These are phyloP conservation scores for Zaprionus gabonicus DNA, from an alignment of 1,140 invertebrate genomes.

Conservation along the genomic window DNA sequence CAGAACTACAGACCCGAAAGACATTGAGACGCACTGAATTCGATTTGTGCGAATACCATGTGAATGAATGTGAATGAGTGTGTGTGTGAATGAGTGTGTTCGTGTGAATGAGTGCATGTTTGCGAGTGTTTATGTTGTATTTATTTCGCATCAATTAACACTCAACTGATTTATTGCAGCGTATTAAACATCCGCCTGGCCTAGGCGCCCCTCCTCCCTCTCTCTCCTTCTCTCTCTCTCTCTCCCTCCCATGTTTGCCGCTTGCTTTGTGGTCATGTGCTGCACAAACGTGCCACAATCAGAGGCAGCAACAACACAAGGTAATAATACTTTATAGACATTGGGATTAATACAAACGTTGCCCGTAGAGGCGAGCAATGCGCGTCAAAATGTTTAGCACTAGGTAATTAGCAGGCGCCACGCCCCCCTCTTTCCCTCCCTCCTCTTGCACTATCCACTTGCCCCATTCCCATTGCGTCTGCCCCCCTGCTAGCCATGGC, in stretches of 20 bases:
- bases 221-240: too few relatives aligned
- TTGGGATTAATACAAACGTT: constrained; percentile 43
- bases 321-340: constrained; percentile 16
- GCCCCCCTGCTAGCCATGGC: constrained; percentile 22
- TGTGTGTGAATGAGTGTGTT: background rate
- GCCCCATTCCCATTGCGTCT: background rate
- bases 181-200: constrained; percentile 20
- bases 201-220: background rate
- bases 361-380: constrained; percentile 24
- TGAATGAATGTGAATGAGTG: background rate
- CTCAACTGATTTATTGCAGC: constrained; percentile 39
- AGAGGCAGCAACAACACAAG: constrained; percentile 7
- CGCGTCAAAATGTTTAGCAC: constrained; percentile 67
- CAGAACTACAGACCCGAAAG: background rate
- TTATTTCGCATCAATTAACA: constrained; percentile 43
- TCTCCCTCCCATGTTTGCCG: constrained; percentile 7
- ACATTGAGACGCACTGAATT: background rate
- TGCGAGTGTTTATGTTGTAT: constrained; percentile 25
- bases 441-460: background rate
- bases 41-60: background rate
- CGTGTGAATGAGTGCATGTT: background rate
- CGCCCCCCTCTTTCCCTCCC: background rate
- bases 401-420: constrained; percentile 61
- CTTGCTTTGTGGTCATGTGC: constrained; percentile 45
- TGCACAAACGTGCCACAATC: constrained; percentile 46